Evolutionary conservation across 2,888 invertebrate genomes (phyloP), one percentile per base, ranked within the genome.

Genomic region (Sesamia inferens): DNA sequence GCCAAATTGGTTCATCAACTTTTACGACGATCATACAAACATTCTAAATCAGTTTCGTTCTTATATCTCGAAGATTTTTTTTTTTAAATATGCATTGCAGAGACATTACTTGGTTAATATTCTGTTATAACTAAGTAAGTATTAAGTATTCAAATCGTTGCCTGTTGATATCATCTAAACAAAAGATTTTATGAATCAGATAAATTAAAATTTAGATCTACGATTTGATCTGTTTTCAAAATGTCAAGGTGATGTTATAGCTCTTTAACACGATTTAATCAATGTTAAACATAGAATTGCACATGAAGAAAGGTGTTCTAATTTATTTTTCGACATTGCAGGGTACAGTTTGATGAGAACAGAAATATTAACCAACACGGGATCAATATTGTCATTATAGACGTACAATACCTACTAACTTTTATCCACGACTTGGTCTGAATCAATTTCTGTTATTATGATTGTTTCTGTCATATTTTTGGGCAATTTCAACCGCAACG

Each of bases 191-290:
- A 63, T 62, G 44, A 71, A 42, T 58, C 47, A 44, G 42, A 59
- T 44, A 65, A 81, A 67, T 44, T 59, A 73, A 73, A 66, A 72
- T 24, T 54, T 61, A 69, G 59, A 64, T 69, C 51, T 22, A 2
- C 16, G 68, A 82, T 68, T 62, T 68, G 42, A 70, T 68, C 59
- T 68, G 22, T 22, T 64, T 81, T 55, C 19, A 11, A 81, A 81
- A 81, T 74, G 58, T 69, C 71, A 84, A 76, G 69, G 69, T 74
- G 31, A 72, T 74, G 62, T 68, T 67, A 54, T 68, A 74, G 68
- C 66, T 64, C 39, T 54, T 13, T 13, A 61, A 78, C 47, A 74
- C 61, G 10, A 42, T 48, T 65, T 65, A 67, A 73, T 79, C 66
- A 79, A 22, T 48, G 63, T 64, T n/a, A 54, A n/a, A 54, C 54